Evolutionary conservation across 1,140 invertebrate genomes (phyloP).

Genomic region (Arctopsyche grandis): DNA sequence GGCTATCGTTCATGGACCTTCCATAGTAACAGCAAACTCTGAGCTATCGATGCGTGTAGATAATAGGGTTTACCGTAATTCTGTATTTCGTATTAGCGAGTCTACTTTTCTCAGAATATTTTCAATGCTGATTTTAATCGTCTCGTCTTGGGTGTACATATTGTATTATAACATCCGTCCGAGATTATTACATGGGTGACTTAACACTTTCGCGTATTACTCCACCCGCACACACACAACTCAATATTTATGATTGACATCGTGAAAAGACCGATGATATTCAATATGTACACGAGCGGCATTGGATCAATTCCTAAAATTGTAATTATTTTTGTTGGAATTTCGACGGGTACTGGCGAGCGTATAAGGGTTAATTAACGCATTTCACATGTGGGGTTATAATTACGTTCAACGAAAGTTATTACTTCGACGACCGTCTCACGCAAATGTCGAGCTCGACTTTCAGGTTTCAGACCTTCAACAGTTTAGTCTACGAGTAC

Average conservation of each 20-base stretch:
- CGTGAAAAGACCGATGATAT: not conserved
- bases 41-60: too few relatives aligned
- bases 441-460: not conserved
- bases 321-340: not conserved
- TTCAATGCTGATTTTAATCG: too few relatives aligned
- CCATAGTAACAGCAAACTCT: too few relatives aligned
- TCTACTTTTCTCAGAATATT: too few relatives aligned
- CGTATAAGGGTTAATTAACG: conserved; percentile 10
- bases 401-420: conserved; percentile 15
- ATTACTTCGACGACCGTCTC: not conserved
- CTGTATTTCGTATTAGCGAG: too few relatives aligned
- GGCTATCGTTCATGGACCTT: too few relatives aligned
- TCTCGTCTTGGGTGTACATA: too few relatives aligned
- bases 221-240: not conserved
- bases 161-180: not conserved
- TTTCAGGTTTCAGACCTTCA: too few relatives aligned
- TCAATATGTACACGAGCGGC: too few relatives aligned
- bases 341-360: not conserved
- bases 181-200: not conserved
- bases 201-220: not conserved
- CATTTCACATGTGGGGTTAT: conserved; percentile 19
- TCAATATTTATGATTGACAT: not conserved
- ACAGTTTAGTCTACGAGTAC: too few relatives aligned
- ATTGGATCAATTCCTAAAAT: not conserved
- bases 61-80: too few relatives aligned